Evolutionary conservation across 2,113 vertebrate species (phyloP).

Genomic region (Euleptes europaea): DNA sequence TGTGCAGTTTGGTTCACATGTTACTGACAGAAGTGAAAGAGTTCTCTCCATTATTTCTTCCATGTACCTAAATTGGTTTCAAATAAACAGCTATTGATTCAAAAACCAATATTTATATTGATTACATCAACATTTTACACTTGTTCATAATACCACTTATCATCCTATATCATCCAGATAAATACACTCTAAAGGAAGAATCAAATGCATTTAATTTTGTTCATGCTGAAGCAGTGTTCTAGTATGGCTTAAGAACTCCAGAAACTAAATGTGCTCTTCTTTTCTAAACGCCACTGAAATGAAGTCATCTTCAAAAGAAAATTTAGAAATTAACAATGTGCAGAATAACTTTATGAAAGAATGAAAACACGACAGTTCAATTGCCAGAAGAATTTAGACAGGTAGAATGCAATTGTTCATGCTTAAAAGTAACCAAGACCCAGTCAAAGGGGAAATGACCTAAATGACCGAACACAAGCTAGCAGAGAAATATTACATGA

Average conservation of each 20-base stretch:
- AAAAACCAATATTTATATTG: not conserved
- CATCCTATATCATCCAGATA: not conserved
- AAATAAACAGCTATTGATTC: not conserved
- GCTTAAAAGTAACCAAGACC: not conserved
- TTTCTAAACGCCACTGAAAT: not conserved
- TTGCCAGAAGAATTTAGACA: not conserved
- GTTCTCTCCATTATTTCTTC: slow-evolving; percentile 96
- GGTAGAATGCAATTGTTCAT: not conserved
- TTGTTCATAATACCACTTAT: not conserved
- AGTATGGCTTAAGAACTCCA: not conserved
- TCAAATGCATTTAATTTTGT: not conserved
- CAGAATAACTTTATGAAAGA: not conserved
- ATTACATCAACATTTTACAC: not conserved
- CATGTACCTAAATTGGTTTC: slow-evolving; percentile 85
- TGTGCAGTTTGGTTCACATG: slow-evolving; percentile 65
- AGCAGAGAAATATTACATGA: not conserved
- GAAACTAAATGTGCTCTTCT: not conserved
- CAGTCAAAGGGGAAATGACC: not conserved
- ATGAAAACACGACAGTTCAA: not conserved
- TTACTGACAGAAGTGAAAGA: slow-evolving; percentile 84
- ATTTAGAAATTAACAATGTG: not conserved
- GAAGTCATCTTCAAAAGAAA: not conserved
- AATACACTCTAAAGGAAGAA: not conserved
- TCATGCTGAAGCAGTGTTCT: not conserved
- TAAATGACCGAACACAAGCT: not conserved